Percentiles rank a stretch among this genome's conserved stretches.
Conservation (phyloP, 2,113 vertebrate species). For the Bagarius yarrelli region DNA sequence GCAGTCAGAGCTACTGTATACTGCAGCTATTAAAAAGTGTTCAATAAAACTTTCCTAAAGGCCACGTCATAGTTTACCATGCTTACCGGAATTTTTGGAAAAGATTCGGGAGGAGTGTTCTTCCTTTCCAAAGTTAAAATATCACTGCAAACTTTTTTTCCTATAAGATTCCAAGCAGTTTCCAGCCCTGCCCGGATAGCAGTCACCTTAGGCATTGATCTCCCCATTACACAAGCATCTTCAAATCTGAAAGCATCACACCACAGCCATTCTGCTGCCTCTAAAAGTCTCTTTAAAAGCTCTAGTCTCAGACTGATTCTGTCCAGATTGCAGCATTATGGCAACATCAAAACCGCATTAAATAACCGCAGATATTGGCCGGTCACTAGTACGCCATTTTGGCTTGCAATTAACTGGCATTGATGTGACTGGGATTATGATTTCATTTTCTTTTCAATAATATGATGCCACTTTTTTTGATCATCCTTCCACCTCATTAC, state of each 20-base stretch:
- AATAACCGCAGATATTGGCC: not conserved
- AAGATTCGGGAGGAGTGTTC: not conserved
- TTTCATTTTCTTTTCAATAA: not conserved
- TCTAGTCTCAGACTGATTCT: slow-evolving; percentile 11
- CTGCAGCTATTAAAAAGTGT: slow-evolving; percentile 5
- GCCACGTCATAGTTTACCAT: not conserved
- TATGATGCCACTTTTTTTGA: not conserved
- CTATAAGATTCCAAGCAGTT: slow-evolving; percentile 39
- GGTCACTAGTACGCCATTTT: not conserved
- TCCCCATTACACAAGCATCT: slow-evolving; percentile 41
- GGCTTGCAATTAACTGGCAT: no score
- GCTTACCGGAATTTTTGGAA: not conserved
- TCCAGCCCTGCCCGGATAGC: slow-evolving; percentile 25
- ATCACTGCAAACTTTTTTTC: slow-evolving; percentile 3
- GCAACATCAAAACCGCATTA: not conserved
- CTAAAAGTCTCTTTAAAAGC: slow-evolving; percentile 47
- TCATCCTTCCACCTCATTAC: not conserved
- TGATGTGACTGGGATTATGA: not conserved
- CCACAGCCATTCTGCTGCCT: slow-evolving; percentile 31
- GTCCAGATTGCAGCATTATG: not conserved
- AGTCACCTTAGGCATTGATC: slow-evolving; percentile 58
- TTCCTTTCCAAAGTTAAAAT: slow-evolving; percentile 20
- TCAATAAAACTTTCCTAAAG: slow-evolving; percentile 19
- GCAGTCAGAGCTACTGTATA: slow-evolving; percentile 9
- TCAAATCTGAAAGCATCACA: slow-evolving; percentile 40